Base-by-base conservation (phyloP, 2,888 invertebrate genomes). In the Acrobasis suavella region DNA sequence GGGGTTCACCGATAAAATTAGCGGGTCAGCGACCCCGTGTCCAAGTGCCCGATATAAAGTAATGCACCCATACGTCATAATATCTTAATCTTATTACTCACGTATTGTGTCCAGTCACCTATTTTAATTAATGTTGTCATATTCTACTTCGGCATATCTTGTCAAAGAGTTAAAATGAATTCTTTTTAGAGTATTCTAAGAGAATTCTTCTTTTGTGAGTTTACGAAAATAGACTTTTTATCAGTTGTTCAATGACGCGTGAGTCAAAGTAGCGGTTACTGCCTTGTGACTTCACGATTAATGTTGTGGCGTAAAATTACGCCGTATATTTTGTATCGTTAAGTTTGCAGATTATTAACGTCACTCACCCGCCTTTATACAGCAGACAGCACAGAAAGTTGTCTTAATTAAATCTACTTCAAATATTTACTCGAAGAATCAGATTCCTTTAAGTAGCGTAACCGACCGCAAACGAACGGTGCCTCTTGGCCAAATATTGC, bases 401-500 rank as follows among this genome's bases (percentile, higher is more conserved):
- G 39, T 42, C 56, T 42, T 15, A 56, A 42, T 39, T 56, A 42
- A 56, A 8, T 14, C 56, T 56, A n/a, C 12, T 32, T 15, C 32
- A 54, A 50, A 60, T 60, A 51, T 60, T 60, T 60, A 60, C 38
- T 39, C 9, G 14, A 9, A 14, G 50, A 38, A 7, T 38, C 37
- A 32, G 38, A 37, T 50, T 32, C 50, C 15, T 39, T 14, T 37
- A 32, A 17, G 32, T 51, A 60, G 39, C 39, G 50, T 37, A 15
- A 16, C 17, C 15, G 39, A 16, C 2, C 17, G 15, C 16, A 39
- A 38, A 56, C 56, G 39, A 17, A 17, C 9, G 10, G 38, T 15
- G 38, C 7, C 38, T 37, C 39, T 7, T 8, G 10, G 17, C 37
- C 39, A 60, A 60, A 60, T 51, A 51, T 59, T 60, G 22, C 60